Percentiles rank a stretch among this genome's conserved stretches.
These are phyloP conservation scores for Drosophila testacea DNA, from an alignment of 2,888 invertebrate species.

Conservation along the genomic window DNA sequence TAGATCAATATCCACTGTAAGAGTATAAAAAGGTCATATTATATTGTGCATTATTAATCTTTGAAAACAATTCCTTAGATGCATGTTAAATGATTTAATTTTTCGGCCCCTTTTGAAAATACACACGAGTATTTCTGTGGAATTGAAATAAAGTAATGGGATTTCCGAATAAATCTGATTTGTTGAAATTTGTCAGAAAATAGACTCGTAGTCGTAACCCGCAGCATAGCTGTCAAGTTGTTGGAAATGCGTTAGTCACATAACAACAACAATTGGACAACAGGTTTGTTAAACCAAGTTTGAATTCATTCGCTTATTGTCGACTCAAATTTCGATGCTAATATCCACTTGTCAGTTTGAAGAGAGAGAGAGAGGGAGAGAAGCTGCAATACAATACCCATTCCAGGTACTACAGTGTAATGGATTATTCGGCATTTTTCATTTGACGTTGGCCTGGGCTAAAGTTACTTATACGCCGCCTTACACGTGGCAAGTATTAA, in stretches of 20 bases:
- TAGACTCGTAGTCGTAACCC: neutral
- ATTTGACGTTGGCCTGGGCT: conserved; percentile 41
- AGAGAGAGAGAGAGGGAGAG: too few species aligned
- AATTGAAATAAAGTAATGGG: neutral
- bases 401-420: conserved; percentile 32
- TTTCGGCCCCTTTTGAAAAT: neutral
- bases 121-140: neutral
- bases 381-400: conserved; percentile 1
- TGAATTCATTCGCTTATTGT: conserved; percentile 10
- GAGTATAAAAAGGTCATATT: neutral
- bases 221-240: conserved; percentile 11
- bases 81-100: neutral
- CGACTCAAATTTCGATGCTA: conserved; percentile 33
- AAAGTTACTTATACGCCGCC: conserved; percentile 54
- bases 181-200: neutral
- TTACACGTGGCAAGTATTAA: conserved; percentile 75
- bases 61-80: neutral
- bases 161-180: neutral
- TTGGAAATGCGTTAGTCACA: neutral
- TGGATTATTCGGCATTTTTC: conserved; percentile 73
- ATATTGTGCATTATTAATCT: neutral
- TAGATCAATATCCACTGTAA: neutral
- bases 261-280: conserved; percentile 20
- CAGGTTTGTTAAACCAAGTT: conserved; percentile 28
- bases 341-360: conserved; percentile 31